Conservation (phyloP, 2,797 vertebrate genomes). For the Dromococcyx pavoninus region DNA sequence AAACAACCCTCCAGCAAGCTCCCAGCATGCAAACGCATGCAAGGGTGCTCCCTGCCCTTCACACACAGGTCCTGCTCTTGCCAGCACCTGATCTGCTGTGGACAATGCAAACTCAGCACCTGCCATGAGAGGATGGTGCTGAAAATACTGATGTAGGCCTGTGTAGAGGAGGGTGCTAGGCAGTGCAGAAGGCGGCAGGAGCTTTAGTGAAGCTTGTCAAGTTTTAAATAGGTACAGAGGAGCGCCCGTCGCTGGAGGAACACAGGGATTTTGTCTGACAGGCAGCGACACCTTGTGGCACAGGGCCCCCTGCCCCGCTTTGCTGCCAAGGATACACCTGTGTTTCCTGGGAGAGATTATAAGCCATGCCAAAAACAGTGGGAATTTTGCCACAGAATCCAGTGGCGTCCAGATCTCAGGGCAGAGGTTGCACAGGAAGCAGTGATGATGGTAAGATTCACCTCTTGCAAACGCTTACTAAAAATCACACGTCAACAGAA, state of each 20-base stretch:
- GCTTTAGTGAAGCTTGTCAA: rapidly evolving
- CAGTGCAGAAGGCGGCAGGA: neutral
- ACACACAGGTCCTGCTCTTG: rapidly evolving
- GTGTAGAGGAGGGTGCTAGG: neutral
- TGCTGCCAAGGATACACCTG: rapidly evolving
- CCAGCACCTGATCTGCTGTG: rapidly evolving
- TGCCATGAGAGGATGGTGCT: rapidly evolving
- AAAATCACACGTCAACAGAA: neutral
- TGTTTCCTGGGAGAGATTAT: neutral
- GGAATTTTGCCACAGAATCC: neutral
- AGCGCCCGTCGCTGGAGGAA: neutral
- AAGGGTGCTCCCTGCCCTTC: neutral
- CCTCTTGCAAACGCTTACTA: neutral
- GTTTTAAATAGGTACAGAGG: rapidly evolving
- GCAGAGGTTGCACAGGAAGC: neutral
- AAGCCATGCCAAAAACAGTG: neutral
- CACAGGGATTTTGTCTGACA: neutral
- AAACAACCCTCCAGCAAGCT: neutral
- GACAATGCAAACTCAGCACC: neutral
- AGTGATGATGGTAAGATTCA: neutral
- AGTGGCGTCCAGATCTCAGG: neutral
- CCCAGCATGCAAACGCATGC: rapidly evolving
- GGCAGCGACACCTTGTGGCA: slow-evolving; percentile 53
- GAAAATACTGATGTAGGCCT: neutral
- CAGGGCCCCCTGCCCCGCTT: no score